Evolutionary conservation across 2,888 invertebrate genomes (phyloP).

Genomic region (Eustalomyia histrio): DNA sequence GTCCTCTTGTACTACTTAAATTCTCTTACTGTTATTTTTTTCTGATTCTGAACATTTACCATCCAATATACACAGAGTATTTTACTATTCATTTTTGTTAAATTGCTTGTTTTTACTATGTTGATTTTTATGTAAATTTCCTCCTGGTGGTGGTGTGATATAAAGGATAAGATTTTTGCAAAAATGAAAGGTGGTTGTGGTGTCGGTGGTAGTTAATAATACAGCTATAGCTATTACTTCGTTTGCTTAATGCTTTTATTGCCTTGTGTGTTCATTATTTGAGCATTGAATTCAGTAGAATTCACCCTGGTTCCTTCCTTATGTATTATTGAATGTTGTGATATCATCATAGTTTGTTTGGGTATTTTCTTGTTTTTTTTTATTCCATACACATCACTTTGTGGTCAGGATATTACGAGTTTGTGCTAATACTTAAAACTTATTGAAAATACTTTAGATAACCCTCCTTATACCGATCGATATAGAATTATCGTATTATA

Average conservation of each 20-base stretch:
- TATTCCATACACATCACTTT: not conserved
- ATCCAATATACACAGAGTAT: too few species aligned
- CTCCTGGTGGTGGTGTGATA: too few species aligned
- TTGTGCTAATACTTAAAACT: too few species aligned
- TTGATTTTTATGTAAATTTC: not conserved
- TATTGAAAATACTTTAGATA: too few species aligned
- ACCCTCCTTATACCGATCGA: too few species aligned
- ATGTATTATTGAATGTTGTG: constrained; percentile 10
- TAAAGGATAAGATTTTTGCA: not conserved
- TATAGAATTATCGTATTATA: too few species aligned
- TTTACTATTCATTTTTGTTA: not conserved
- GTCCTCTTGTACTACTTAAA: too few species aligned
- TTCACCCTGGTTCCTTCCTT: not conserved
- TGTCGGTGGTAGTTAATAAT: not conserved
- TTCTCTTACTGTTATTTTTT: too few species aligned
- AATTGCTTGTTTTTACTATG: not conserved
- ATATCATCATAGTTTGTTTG: constrained; percentile 30
- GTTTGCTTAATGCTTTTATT: not conserved
- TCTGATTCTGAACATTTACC: too few species aligned
- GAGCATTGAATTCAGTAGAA: constrained; percentile 30
- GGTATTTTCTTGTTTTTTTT: constrained; percentile 15
- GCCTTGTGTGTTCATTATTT: constrained; percentile 38
- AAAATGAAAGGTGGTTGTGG: not conserved
- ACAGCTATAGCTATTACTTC: not conserved
- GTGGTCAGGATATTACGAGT: not conserved